Base-by-base conservation (phyloP, 2,113 vertebrate species). In the Lepidothrix coronata region DNA sequence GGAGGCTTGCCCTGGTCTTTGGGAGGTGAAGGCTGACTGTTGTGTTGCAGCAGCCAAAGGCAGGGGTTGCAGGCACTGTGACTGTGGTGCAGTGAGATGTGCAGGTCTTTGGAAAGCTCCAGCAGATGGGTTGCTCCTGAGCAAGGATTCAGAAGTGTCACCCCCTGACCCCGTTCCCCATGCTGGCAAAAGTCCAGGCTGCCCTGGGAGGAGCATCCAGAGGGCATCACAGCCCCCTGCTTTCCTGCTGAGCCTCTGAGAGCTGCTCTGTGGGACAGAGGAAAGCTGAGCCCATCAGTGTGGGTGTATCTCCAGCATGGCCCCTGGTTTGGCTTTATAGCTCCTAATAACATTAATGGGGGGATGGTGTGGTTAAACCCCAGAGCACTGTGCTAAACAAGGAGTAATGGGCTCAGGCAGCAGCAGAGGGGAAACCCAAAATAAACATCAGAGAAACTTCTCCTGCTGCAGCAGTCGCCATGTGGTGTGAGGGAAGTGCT, bases 401-500 rank as follows among this genome's bases (percentile, higher is more conserved):
- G 80, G 95, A 90, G 86, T 44, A 57, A 78, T 62, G 81, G 87
- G 86, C 74, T 94, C 78, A 91, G 74, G 63, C 70, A 89, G 85
- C 68, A 88, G 90, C 6, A 65, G 12, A n/a, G 48, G 63, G 71
- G 48, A 94, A 85, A 75, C 63, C 85, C 94, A 84, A 85, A 90
- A 54, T 79, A 80, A 96, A 66, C 80, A 77, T 30, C 55, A 68
- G 80, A 75, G 82, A 14, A 66, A 51, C 52, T 78, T 89, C 51
- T 87, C 20, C 43, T 19, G n/a, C 70, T 58, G 75, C 73, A 70
- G 75, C 28, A 35, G 82, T 63, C 87, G 72, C 67, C 57, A 19
- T 4, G 41, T 27, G 25, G 51, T 0, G 3, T 20, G 66, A 51
- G 65, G 67, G 46, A 74, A 41, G 33, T 4, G 48, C 18, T 61